Evolutionary conservation across 2,888 invertebrate genomes (phyloP).

Genomic region (Andrena camellia): DNA sequence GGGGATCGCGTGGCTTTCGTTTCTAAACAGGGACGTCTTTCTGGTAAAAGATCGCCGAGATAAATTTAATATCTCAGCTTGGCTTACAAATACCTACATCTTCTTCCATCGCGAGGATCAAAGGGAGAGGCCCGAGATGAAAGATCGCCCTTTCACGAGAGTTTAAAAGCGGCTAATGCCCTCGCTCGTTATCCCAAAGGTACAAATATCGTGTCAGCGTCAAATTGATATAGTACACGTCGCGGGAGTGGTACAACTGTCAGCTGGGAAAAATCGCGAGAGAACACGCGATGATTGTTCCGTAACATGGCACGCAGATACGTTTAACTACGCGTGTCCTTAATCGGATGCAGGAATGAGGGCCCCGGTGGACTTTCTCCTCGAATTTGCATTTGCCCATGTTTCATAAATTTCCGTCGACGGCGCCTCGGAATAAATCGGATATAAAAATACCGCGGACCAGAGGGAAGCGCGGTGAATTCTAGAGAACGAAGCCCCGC

Average conservation of each 20-base stretch:
- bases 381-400: not conserved
- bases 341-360: constrained; percentile 10
- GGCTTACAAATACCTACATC: not conserved
- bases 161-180: not conserved
- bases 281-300: constrained; percentile 37
- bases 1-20: constrained; percentile 4
- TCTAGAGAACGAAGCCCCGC: not conserved
- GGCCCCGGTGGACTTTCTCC: not conserved
- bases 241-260: constrained; percentile 37
- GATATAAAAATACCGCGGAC: not conserved
- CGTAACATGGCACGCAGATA: not conserved
- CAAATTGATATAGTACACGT: constrained; percentile 47
- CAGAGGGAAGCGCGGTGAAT: not conserved
- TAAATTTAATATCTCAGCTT: constrained; percentile 4
- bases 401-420: constrained; percentile 24
- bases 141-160: not conserved
- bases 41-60: not conserved
- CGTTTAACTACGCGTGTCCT: constrained; percentile 21
- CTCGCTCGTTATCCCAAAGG: constrained; percentile 4
- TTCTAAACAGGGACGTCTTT: not conserved
- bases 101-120: not conserved
- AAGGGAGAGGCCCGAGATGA: too few relatives aligned
- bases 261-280: constrained; percentile 51
- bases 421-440: not conserved
- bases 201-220: constrained; percentile 27